Evolutionary conservation across 2,113 vertebrate genomes (phyloP), one percentile per base, ranked within the genome.

Genomic region (Diadophis punctatus): DNA sequence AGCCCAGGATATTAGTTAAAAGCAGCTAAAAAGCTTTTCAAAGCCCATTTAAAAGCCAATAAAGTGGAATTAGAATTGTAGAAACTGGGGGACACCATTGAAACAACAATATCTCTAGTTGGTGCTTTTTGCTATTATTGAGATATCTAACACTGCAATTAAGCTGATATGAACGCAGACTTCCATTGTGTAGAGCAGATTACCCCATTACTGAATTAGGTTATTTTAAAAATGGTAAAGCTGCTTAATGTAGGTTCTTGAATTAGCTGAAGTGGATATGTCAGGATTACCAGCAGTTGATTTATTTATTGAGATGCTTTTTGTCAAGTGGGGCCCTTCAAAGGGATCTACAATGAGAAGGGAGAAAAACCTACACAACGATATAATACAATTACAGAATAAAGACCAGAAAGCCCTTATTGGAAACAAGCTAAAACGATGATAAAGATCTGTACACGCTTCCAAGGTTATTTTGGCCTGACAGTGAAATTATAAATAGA

Each of bases 401-500:
- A 39, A 43, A 43, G 18, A 80, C 34, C 34, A 22, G 18, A 80
- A 68, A 68, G 30, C 30, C 30, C 8, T 80, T 43, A 80, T 80
- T 80, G 20, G 34, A 39, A 80, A 80, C 74, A 80, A 80, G 34
- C 74, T 80, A 80, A 80, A 39, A 80, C 90, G 96, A 91, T 91
- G 92, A 53, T 94, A 94, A 91, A 96, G 95, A 96, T 97, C 95
- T 95, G 88, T 94, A 95, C 96, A 93, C 96, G 88, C 92, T 93
- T 93, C 94, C 90, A 58, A 90, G 94, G 91, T 93, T 94, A 52
- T 93, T 91, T 87, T 96, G 94, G 95, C 97, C 95, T 95, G 92
- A 92, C 95, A 94, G 91, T 93, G 87, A 95, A 90, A 96, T 96
- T 97, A 97, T 97, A 97, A 96, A 96, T 96, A 97, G 95, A 93